phyloP scores from a whole-genome alignment of 2,888 invertebrate genomes.

The Agrotis ipsilon region DNA sequence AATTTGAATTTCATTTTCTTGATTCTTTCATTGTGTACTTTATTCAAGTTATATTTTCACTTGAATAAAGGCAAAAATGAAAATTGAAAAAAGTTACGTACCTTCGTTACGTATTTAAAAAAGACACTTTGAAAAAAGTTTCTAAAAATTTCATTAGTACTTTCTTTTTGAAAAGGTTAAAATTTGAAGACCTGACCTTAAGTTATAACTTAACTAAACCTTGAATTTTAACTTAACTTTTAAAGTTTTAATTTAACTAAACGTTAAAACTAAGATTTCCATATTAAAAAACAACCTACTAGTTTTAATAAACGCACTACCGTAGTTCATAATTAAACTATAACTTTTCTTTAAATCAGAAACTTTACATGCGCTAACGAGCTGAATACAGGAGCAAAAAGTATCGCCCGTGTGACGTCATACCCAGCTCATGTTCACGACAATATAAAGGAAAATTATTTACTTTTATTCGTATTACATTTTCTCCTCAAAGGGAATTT shows the following conservation, averaged over 20 bases:
- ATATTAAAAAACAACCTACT: too few relatives aligned
- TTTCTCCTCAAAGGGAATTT: constrained; percentile 13
- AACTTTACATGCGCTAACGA: constrained; percentile 15
- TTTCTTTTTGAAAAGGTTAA: not conserved
- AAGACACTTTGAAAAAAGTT: not conserved
- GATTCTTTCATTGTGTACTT: too few relatives aligned
- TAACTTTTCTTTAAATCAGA: not conserved
- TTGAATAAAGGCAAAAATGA: too few relatives aligned
- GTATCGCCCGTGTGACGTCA: not conserved
- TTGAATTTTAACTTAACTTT: too few relatives aligned
- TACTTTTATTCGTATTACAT: constrained; percentile 9
- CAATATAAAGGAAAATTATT: constrained; percentile 7
- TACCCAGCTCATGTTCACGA: not conserved
- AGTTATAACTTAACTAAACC: too few relatives aligned
- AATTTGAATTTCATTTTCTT: too few relatives aligned
- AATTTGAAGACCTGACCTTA: not conserved
- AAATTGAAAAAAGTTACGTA: too few relatives aligned
- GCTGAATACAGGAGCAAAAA: constrained; percentile 22
- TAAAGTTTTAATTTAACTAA: too few relatives aligned
- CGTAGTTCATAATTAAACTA: not conserved
- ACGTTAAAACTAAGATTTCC: too few relatives aligned
- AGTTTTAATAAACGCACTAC: too few relatives aligned
- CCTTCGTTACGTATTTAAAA: too few relatives aligned
- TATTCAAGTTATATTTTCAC: too few relatives aligned
- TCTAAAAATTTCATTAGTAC: not conserved